A percentile compares a stretch with the other conserved stretches of the same genome.
These are phyloP conservation scores for Drosophila leonis DNA, from an alignment of 2,888 invertebrate species.

Conservation along the genomic window DNA sequence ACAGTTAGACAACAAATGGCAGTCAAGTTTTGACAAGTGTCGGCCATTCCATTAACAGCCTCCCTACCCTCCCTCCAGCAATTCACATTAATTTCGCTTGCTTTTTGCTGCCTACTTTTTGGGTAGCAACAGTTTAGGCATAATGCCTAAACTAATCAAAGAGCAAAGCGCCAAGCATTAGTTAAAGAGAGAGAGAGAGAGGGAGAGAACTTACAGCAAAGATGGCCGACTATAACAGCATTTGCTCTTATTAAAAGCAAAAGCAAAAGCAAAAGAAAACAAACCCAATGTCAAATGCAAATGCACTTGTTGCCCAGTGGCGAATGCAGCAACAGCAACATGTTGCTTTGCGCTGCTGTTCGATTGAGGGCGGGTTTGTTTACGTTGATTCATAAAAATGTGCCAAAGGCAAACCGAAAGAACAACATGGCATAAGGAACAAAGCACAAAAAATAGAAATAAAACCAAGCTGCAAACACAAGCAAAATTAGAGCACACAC, in stretches of 20 bases:
- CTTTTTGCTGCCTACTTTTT: slow-evolving; percentile 30
- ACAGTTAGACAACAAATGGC: slow-evolving; percentile 67
- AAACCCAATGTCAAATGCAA: slow-evolving; percentile 20
- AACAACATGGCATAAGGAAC: slow-evolving; percentile 2
- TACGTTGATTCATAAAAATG: slow-evolving; percentile 37
- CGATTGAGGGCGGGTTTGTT: slow-evolving; percentile 41
- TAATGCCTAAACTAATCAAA: neutral
- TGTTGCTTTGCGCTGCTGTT: slow-evolving; percentile 16
- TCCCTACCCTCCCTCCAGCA: neutral
- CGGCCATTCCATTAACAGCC: slow-evolving; percentile 1
- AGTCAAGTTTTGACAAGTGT: slow-evolving; percentile 63
- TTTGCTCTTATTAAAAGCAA: slow-evolving; percentile 4
- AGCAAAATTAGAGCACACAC: slow-evolving; percentile 40
- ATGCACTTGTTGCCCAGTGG: slow-evolving; percentile 53
- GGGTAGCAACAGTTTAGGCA: neutral
- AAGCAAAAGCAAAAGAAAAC: slow-evolving; percentile 5
- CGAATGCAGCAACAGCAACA: slow-evolving; percentile 38
- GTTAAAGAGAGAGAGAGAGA: slow-evolving; percentile 13
- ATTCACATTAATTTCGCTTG: slow-evolving; percentile 8
- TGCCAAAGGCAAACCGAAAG: slow-evolving; percentile 28
- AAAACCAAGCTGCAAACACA: slow-evolving; percentile 19
- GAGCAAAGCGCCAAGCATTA: neutral
- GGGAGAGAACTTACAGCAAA: neutral
- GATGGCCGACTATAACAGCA: neutral
- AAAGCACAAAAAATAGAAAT: neutral